phyloP scores from a whole-genome alignment of 2,888 invertebrate species.

The Lapara coniferarum region DNA sequence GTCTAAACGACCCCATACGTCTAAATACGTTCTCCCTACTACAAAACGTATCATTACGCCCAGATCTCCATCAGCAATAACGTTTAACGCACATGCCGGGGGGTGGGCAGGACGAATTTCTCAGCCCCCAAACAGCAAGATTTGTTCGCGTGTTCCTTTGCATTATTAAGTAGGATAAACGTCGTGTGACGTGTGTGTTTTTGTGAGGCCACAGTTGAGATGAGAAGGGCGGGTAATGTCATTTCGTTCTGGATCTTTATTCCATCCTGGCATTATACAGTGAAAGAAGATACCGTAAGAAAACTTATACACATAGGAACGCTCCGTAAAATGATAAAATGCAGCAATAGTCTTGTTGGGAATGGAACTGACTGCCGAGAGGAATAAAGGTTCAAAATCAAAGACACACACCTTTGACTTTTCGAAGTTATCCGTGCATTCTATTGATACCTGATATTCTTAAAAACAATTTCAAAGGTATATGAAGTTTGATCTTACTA shows the following conservation, averaged over 20 bases:
- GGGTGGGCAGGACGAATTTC: constrained; percentile 1
- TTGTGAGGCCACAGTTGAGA: constrained; percentile 29
- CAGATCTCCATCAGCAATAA: constrained; percentile 22
- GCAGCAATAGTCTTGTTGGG: no score
- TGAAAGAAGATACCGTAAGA: no score
- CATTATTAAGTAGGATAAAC: constrained; percentile 48
- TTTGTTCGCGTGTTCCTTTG: constrained; percentile 39
- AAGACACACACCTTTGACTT: no score
- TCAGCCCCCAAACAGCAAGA: constrained; percentile 30
- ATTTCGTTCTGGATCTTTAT: background rate
- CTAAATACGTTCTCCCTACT: constrained; percentile 17
- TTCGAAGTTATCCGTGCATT: no score
- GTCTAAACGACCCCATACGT: background rate
- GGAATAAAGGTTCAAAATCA: no score
- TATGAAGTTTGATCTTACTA: no score
- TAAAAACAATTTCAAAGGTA: no score
- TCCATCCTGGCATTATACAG: no score
- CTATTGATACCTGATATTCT: no score
- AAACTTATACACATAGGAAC: no score
- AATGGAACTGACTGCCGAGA: no score
- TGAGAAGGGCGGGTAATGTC: constrained; percentile 5
- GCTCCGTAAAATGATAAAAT: no score
- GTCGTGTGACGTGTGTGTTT: constrained; percentile 32
- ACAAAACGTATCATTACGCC: constrained; percentile 18
- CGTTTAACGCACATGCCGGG: constrained; percentile 12